Conservation (phyloP, 2,113 vertebrate species). For the Lathamus discolor region DNA sequence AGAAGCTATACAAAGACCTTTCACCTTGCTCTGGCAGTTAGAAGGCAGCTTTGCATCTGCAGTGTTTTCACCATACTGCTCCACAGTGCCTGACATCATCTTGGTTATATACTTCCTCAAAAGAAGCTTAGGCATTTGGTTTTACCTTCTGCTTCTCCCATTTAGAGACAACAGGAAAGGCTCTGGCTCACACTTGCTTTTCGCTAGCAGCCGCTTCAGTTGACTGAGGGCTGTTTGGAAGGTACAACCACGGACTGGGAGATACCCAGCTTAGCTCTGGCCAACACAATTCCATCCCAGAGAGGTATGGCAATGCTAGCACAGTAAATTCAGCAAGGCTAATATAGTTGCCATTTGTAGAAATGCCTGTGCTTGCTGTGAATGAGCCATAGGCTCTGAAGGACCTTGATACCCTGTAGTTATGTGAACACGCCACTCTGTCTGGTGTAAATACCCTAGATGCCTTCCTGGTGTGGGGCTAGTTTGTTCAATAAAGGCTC, state of each 20-base stretch:
- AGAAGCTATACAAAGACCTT: neutral
- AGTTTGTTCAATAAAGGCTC: neutral
- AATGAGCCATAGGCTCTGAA: neutral
- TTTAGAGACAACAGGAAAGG: neutral
- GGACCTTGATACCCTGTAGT: neutral
- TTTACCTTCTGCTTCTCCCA: neutral
- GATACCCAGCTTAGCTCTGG: neutral
- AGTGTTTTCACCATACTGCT: neutral
- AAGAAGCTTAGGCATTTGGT: neutral
- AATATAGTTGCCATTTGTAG: neutral
- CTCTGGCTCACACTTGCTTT: neutral
- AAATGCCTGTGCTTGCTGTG: neutral
- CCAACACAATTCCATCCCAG: neutral
- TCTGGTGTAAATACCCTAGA: neutral
- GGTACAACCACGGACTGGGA: neutral
- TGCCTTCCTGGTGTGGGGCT: neutral
- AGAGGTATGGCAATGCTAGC: neutral
- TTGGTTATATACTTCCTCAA: fast-evolving
- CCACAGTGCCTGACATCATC: neutral
- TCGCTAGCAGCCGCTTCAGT: neutral
- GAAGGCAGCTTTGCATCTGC: neutral
- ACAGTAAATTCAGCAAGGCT: neutral
- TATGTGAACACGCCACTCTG: neutral
- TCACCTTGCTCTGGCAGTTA: neutral
- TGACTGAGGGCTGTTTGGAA: neutral